A percentile compares a stretch with the other conserved stretches of the same genome.
phyloP scores from a whole-genome alignment of 2,113 vertebrate genomes.

The Copsychus sechellarum region DNA sequence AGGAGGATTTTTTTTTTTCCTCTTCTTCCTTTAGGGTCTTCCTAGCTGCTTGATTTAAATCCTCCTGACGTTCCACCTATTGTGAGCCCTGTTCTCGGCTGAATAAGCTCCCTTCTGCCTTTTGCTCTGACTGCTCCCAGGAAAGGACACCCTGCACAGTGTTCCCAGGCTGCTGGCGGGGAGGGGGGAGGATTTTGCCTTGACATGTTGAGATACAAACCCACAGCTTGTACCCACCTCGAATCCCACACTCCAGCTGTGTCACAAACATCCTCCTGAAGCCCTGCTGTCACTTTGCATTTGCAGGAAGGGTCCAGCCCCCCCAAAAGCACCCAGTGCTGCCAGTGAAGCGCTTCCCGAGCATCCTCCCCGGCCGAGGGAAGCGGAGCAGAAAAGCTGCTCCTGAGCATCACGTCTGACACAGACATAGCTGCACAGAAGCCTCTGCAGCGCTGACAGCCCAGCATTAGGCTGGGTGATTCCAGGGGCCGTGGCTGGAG shows the following conservation, averaged over 20 bases:
- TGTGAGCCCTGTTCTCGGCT: slow-evolving; percentile 11
- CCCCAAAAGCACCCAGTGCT: neutral
- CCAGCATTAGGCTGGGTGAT: neutral
- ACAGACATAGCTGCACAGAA: neutral
- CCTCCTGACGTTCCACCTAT: slow-evolving; percentile 57
- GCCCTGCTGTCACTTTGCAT: neutral
- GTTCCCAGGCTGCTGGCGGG: neutral
- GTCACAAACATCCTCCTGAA: slow-evolving; percentile 20
- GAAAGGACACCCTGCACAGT: neutral
- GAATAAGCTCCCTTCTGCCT: slow-evolving; percentile 19
- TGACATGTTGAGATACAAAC: neutral
- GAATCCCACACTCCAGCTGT: slow-evolving; percentile 3
- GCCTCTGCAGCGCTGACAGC: neutral
- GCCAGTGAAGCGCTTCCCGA: neutral
- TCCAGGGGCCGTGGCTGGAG: neutral
- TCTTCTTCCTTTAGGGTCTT: neutral
- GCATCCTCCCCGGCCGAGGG: neutral
- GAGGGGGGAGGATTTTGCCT: neutral
- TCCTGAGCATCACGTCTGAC: neutral
- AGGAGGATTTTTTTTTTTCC: neutral
- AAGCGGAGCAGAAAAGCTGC: slow-evolving; percentile 35
- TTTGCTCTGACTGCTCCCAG: neutral
- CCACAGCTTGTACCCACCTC: slow-evolving; percentile 1
- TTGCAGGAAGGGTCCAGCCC: neutral
- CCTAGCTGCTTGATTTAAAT: slow-evolving; percentile 53